These are phyloP conservation scores for Cyrtonyx montezumae DNA, from an alignment of 2,113 vertebrate genomes.

Conservation along the genomic window DNA sequence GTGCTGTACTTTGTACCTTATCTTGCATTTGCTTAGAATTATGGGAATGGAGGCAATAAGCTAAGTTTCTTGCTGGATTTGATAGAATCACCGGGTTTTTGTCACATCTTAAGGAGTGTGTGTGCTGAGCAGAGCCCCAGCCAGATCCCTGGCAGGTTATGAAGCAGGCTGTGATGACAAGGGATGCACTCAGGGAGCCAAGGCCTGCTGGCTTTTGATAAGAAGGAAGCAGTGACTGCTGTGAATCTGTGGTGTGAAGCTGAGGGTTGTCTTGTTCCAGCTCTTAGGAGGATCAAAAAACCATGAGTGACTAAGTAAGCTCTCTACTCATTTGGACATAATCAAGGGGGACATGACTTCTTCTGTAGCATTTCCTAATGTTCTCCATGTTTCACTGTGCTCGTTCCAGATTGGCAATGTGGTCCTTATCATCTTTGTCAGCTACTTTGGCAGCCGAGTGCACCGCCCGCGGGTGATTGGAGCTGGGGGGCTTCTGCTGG, in stretches of 20 bases:
- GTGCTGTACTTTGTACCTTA: neutral
- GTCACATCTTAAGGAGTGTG: neutral
- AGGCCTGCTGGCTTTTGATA: neutral
- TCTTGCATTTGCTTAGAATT: neutral
- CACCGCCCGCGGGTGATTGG: slow-evolving; percentile 92
- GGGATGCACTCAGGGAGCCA: neutral
- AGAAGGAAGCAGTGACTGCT: neutral
- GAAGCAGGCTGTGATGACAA: rapidly evolving
- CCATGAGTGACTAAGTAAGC: neutral
- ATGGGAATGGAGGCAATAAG: neutral
- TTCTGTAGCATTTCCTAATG: rapidly evolving
- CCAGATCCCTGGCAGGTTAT: neutral
- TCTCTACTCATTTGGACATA: neutral
- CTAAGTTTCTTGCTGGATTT: neutral
- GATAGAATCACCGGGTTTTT: neutral
- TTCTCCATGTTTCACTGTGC: neutral
- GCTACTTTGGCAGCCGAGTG: slow-evolving; percentile 92
- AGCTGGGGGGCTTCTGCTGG: slow-evolving; percentile 88
- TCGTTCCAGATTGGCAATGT: slow-evolving; percentile 88
- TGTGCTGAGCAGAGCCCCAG: neutral
- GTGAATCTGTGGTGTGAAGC: neutral
- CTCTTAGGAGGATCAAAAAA: neutral
- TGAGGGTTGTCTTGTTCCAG: neutral
- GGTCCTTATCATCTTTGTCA: slow-evolving; percentile 92
- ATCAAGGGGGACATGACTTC: neutral